Evolutionary conservation across 2,113 vertebrate genomes (phyloP).

Genomic region (Chloropsis hardwickii): DNA sequence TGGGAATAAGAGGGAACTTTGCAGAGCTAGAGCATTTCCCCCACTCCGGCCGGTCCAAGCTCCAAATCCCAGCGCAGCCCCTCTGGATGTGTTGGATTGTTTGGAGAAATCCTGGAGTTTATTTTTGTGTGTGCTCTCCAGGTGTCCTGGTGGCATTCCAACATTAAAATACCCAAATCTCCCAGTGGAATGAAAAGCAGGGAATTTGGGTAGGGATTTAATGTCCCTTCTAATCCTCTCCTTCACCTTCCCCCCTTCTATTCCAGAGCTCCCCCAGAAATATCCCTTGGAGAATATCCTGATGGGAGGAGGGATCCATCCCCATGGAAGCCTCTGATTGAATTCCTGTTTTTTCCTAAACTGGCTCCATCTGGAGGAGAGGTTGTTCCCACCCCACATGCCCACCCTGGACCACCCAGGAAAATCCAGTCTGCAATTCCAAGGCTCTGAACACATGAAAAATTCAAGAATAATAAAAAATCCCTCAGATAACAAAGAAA

Average conservation of each 20-base stretch:
- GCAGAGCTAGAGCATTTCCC: background rate
- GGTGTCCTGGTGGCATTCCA: conserved; percentile 31
- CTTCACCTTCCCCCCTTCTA: background rate
- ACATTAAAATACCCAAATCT: background rate
- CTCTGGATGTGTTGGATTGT: background rate
- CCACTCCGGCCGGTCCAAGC: accelerated
- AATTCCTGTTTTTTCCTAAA: background rate
- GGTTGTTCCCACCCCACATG: background rate
- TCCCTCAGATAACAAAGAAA: background rate
- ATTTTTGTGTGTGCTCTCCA: background rate
- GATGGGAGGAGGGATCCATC: background rate
- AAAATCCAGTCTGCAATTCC: background rate
- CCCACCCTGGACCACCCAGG: background rate
- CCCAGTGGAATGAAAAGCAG: background rate
- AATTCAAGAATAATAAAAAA: background rate
- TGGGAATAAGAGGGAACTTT: background rate
- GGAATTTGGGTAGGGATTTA: background rate
- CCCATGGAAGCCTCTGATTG: background rate
- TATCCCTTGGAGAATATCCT: background rate
- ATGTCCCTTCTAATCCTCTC: background rate
- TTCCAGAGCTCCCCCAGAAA: background rate
- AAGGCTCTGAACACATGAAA: accelerated
- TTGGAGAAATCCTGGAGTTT: background rate
- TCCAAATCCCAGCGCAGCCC: accelerated
- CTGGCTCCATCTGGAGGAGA: background rate